Percentiles rank a stretch among this genome's conserved stretches.
These are phyloP conservation scores for Omphaloscelis lunosa DNA, from an alignment of 2,888 invertebrate species.

Conservation along the genomic window DNA sequence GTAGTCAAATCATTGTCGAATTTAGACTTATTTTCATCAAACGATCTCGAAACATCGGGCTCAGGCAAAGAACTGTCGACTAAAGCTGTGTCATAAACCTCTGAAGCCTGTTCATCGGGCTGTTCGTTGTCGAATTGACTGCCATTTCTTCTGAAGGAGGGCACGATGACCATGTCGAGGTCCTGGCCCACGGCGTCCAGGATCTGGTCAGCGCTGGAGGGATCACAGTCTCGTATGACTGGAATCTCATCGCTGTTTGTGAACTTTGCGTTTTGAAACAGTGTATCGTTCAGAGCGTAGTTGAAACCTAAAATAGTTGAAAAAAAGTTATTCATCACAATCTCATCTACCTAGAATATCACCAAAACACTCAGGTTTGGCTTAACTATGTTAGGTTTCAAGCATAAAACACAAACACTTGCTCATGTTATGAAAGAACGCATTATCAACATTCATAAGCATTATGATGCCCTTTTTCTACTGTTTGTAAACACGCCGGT, in stretches of 20 bases:
- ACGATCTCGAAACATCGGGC: conserved; percentile 26
- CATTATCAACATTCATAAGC: not conserved
- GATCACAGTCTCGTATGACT: conserved; percentile 45
- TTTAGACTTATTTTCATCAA: conserved; percentile 35
- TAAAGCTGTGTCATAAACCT: conserved; percentile 27
- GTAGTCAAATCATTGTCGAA: conserved; percentile 39
- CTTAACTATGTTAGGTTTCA: not conserved
- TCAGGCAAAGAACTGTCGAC: conserved; percentile 39
- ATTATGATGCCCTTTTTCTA: conserved; percentile 6
- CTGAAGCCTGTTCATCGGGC: conserved; percentile 23
- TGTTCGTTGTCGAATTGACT: conserved; percentile 10
- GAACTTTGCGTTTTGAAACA: conserved; percentile 30
- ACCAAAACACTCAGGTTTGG: not conserved
- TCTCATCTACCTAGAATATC: not conserved
- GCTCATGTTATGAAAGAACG: conserved; percentile 2
- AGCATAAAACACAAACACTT: not conserved
- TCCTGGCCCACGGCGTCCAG: conserved; percentile 50
- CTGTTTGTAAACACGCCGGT: conserved; percentile 37
- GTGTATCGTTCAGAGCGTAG: conserved; percentile 54
- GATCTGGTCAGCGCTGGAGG: conserved; percentile 43
- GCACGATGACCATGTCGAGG: conserved; percentile 42
- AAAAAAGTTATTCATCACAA: not conserved
- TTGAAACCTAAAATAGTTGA: conserved; percentile 55
- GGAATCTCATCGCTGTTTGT: conserved; percentile 34
- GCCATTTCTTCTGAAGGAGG: conserved; percentile 18